Conservation (phyloP, 2,888 invertebrate genomes). For the Drosophila suboccidentalis region DNA sequence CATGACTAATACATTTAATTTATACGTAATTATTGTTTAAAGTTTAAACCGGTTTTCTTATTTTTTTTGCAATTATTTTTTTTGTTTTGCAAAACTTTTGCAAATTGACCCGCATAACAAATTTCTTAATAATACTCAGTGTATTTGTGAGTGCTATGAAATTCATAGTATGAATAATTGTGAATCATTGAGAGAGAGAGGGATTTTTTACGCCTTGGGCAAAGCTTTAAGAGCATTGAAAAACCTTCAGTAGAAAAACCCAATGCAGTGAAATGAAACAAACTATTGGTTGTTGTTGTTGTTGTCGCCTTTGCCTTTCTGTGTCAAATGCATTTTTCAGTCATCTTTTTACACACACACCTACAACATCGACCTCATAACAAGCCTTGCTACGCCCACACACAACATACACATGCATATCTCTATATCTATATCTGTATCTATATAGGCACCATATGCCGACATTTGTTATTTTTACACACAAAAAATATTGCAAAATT, state of each 20-base stretch:
- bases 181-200: conserved; percentile 5
- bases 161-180: too few species aligned
- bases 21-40: conserved; percentile 8
- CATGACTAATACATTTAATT: conserved; percentile 14
- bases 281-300: neutral
- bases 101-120: conserved; percentile 10
- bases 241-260: conserved; percentile 3
- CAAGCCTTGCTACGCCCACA: conserved; percentile 61
- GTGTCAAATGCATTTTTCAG: conserved; percentile 80
- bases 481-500: conserved; percentile 54
- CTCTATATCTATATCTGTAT: conserved; percentile 1
- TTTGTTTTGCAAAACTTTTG: neutral
- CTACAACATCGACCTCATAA: conserved; percentile 66
- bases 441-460: conserved; percentile 44
- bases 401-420: conserved; percentile 12
- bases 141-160: neutral
- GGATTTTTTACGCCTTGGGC: neutral
- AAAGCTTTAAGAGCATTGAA: conserved; percentile 6
- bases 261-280: conserved; percentile 6
- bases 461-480: conserved; percentile 53
- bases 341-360: conserved; percentile 58
- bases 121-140: conserved; percentile 7
- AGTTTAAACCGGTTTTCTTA: conserved; percentile 9
- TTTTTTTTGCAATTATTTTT: neutral
- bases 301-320: conserved; percentile 36